Evolutionary conservation across 1,140 invertebrate species (phyloP), one percentile per base, ranked within the genome.

Genomic region (Drosophila equinoxialis): DNA sequence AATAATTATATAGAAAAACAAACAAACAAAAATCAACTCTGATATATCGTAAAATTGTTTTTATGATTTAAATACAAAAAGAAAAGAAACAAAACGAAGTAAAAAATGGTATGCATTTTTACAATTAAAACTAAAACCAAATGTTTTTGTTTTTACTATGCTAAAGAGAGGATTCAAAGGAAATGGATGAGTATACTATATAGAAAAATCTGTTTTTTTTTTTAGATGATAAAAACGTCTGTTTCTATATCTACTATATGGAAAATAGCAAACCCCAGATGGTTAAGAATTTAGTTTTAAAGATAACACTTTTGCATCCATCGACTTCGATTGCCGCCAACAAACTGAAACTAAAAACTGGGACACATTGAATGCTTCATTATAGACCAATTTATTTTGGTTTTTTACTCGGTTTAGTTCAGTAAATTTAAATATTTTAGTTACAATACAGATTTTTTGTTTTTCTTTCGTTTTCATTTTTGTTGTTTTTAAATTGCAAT

Each of bases 1-100:
- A 74, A 89, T 87, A 80, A 59, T 67, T 81, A 77, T 87, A 85
- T 66, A 68, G 61, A 66, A 80, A 80, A 80, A 26, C 45, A 68
- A 68, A 33, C 23, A 57, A 68, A 42, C 57, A 71, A 65, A 39
- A 54, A 66, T 70, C 71, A 82, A 82, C 67, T 86, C 70, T 68
- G 82, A 86, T 82, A 73, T 68, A 80, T 87, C 83, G 77, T 87
- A 87, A 89, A 86, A 80, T 89, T 87, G 83, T 87, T 87, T 87
- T 87, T 87, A 87, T 87, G 84, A 89, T 87, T 87, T 86, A 86
- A 86, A 87, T 86, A 87, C 76, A 87, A 86, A 84, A 78, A 69
- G 58, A 74, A 79, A 67, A 78, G 58, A 51, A 74, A 81, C 76
- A 20, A 54, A 72, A 79, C 68, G 41, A 76, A 37, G 72, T 69